These are phyloP conservation scores for Montifringilla adamsi DNA, from an alignment of 2,113 vertebrate genomes.

Conservation along the genomic window DNA sequence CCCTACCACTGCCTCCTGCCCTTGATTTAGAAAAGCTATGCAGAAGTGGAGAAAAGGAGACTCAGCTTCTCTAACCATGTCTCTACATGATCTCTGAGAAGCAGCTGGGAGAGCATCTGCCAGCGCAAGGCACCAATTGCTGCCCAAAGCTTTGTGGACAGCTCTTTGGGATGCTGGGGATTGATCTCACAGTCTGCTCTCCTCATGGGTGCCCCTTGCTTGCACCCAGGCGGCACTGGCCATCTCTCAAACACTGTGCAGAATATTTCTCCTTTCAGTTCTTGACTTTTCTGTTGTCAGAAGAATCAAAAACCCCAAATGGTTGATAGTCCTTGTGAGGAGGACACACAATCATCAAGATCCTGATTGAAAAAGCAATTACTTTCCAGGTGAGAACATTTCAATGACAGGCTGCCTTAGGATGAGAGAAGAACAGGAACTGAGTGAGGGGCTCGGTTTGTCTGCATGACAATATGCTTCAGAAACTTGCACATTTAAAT, in stretches of 20 bases:
- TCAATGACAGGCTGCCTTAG: background rate
- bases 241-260: background rate
- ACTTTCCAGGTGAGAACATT: background rate
- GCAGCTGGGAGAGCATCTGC: background rate
- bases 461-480: background rate
- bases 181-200: background rate
- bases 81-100: background rate
- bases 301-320: background rate
- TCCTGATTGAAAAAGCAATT: background rate
- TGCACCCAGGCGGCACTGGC: background rate
- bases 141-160: background rate
- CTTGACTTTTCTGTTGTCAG: background rate
- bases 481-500: background rate
- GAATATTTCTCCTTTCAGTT: background rate
- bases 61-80: background rate
- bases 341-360: background rate
- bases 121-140: background rate
- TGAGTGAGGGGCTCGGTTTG: background rate
- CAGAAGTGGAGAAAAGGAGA: background rate
- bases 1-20: background rate
- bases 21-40: background rate
- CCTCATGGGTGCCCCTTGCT: background rate
- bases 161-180: accelerated
- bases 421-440: background rate
- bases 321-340: background rate